Evolutionary conservation across 2,888 invertebrate genomes (phyloP), one percentile per base, ranked within the genome.

Genomic region (Neocrepidodera transversa): DNA sequence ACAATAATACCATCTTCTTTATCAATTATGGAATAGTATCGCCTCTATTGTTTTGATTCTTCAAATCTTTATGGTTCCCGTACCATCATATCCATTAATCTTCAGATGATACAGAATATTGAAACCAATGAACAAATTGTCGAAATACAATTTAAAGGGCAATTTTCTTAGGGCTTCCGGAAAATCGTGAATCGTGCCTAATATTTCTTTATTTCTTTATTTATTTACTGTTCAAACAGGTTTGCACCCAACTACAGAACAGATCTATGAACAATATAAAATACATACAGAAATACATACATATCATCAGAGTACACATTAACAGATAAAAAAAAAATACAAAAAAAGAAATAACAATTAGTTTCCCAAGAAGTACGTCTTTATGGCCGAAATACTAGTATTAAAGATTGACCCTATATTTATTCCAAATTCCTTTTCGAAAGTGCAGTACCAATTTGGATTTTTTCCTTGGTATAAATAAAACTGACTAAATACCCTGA

Each of bases 401-500:
- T n/a, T n/a, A n/a, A n/a, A n/a, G n/a, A n/a, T 32, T 20, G 63
- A 54, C 30, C 54, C 58, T n/a, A 28, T 35, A 57, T 26, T 42
- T 48, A 51, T 65, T 20, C 62, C 60, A 50, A 59, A 64, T 28
- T 42, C 17, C 8, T 2, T 13, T 32, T n/a, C 18, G 18, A 38
- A 40, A 20, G 23, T 23, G 32, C 14, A 10, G 8, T 47, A n/a
- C 17, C 36, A 35, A 18, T 20, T 47, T 42, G 52, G 60, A 59
- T 65, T 60, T 65, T 66, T 69, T 13, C 71, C 67, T 62, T 74
- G 71, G 57, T 72, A 73, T 42, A 74, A 16, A 48, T 76, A 66
- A 71, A 74, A 62, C 73, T 69, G n/a, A 73, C 62, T n/a, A 75
- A 57, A 60, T 75, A 74, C n/a, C 71, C 73, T 36, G 52, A 35